Percentiles rank a stretch among this genome's conserved stretches.
Conservation (phyloP, 2,797 vertebrate species). For the Miichthys miiuy region DNA sequence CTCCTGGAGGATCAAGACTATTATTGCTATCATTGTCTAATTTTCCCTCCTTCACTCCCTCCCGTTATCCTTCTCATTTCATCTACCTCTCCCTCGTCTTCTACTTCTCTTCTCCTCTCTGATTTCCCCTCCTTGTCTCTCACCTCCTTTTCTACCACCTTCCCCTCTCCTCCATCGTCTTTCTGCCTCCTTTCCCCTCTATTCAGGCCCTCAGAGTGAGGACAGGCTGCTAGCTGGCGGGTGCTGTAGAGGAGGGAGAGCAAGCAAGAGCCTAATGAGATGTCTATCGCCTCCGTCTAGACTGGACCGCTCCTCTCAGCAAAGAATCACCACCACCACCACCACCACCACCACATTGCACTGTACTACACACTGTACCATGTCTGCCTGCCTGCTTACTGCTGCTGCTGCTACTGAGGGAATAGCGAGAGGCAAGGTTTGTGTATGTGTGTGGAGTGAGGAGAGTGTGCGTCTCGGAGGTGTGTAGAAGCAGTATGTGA, state of each 20-base stretch:
- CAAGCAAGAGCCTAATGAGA: slow-evolving; percentile 84
- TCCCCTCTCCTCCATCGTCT: slow-evolving; percentile 33
- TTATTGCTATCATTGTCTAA: slow-evolving; percentile 86
- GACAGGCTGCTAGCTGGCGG: slow-evolving; percentile 78
- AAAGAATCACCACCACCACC: slow-evolving; percentile 68
- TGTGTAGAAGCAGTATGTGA: slow-evolving; percentile 49
- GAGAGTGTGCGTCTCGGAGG: slow-evolving; percentile 49
- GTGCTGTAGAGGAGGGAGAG: slow-evolving; percentile 70
- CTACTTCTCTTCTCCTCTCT: slow-evolving; percentile 5
- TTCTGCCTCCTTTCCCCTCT: slow-evolving; percentile 47
- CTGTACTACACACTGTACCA: slow-evolving; percentile 71
- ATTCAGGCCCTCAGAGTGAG: slow-evolving; percentile 71
- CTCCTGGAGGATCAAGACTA: slow-evolving; percentile 84
- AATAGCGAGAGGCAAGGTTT: slow-evolving; percentile 69
- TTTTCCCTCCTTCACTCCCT: slow-evolving; percentile 61
- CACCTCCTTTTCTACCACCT: slow-evolving; percentile 31
- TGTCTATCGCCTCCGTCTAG: slow-evolving; percentile 87
- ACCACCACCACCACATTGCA: slow-evolving; percentile 46
- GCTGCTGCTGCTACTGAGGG: slow-evolving; percentile 57
- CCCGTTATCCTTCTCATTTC: slow-evolving; percentile 45
- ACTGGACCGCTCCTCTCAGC: slow-evolving; percentile 76
- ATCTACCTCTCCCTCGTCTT: slow-evolving; percentile 27
- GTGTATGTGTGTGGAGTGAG: slow-evolving; percentile 15
- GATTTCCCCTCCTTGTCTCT: slow-evolving; percentile 27
- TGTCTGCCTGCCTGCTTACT: slow-evolving; percentile 57